Evolutionary conservation across 2,888 invertebrate genomes (phyloP).

Genomic region (Cryptocephalus moraei): DNA sequence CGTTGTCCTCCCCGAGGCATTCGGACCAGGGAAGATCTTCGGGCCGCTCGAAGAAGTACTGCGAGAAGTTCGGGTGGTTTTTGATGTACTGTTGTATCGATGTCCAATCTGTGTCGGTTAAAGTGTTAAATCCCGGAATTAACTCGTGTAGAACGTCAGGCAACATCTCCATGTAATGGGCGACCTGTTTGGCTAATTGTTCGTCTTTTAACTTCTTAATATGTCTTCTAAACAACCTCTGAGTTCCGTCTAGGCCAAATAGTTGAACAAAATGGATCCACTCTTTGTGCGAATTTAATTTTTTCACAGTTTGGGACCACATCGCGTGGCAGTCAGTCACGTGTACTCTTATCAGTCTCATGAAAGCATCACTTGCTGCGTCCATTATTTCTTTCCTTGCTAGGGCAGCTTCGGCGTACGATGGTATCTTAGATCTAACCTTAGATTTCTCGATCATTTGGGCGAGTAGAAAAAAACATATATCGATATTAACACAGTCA

Average conservation of each 20-base stretch:
- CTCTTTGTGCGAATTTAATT: constrained; percentile 77
- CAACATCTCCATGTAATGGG: constrained; percentile 66
- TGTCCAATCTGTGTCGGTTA: constrained; percentile 78
- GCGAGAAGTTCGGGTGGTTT: constrained; percentile 85
- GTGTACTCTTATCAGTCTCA: constrained; percentile 74
- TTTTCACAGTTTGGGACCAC: constrained; percentile 81
- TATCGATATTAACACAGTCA: constrained; percentile 91
- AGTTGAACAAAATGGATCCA: constrained; percentile 82
- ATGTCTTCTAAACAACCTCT: constrained; percentile 64
- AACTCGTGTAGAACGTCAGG: constrained; percentile 68
- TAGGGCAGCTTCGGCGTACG: constrained; percentile 75
- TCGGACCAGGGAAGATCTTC: constrained; percentile 71
- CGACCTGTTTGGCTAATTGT: constrained; percentile 63
- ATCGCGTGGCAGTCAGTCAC: constrained; percentile 73
- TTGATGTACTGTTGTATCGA: constrained; percentile 77
- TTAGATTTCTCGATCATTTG: constrained; percentile 90
- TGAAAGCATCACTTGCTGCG: constrained; percentile 83
- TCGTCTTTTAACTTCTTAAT: constrained; percentile 74
- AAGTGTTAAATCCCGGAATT: constrained; percentile 62
- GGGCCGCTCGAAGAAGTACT: constrained; percentile 81
- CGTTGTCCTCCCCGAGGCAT: constrained; percentile 52
- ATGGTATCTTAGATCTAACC: constrained; percentile 55
- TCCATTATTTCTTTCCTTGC: constrained; percentile 81
- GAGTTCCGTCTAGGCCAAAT: constrained; percentile 53
- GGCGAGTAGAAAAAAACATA: constrained; percentile 80